Conservation (phyloP, 2,797 vertebrate genomes). For the Ficedula albicollis region DNA sequence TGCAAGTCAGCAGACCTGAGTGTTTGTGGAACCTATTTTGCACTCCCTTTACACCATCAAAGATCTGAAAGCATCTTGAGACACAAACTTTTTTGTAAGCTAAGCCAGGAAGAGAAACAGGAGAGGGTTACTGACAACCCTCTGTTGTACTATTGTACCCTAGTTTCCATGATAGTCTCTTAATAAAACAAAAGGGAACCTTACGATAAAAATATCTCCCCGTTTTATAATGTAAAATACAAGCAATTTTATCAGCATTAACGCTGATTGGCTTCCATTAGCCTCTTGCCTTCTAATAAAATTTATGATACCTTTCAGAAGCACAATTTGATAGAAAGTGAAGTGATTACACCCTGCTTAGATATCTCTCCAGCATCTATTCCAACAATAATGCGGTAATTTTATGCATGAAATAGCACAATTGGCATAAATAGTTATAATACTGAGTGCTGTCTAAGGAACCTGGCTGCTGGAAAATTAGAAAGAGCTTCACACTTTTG, state of each 20-base stretch:
- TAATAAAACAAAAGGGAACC: conserved; percentile 74
- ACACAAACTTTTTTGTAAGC: neutral
- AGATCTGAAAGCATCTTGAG: neutral
- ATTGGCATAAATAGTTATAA: conserved; percentile 86
- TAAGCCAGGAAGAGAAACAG: neutral
- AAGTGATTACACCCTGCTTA: conserved; percentile 84
- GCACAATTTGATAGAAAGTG: conserved; percentile 84
- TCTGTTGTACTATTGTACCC: conserved; percentile 42
- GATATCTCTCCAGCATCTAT: conserved; percentile 82
- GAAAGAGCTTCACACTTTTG: conserved; percentile 80
- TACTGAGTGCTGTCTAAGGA: conserved; percentile 80
- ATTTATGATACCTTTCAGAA: conserved; percentile 85
- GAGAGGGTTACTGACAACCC: conserved; percentile 5
- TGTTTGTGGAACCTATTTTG: neutral
- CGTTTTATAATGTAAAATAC: conserved; percentile 79
- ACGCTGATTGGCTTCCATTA: conserved; percentile 83
- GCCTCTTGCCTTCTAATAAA: conserved; percentile 85
- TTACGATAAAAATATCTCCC: conserved; percentile 73
- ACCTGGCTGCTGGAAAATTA: conserved; percentile 83
- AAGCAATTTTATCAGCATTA: conserved; percentile 85
- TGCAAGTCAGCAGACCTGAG: neutral
- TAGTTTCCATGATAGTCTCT: conserved; percentile 58
- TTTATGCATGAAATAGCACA: conserved; percentile 87
- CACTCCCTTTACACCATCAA: conserved; percentile 15
- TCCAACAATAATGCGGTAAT: conserved; percentile 84